Evolutionary conservation across 2,888 invertebrate species (phyloP), one percentile per base, ranked within the genome.

Genomic region (Cepaea hortensis): DNA sequence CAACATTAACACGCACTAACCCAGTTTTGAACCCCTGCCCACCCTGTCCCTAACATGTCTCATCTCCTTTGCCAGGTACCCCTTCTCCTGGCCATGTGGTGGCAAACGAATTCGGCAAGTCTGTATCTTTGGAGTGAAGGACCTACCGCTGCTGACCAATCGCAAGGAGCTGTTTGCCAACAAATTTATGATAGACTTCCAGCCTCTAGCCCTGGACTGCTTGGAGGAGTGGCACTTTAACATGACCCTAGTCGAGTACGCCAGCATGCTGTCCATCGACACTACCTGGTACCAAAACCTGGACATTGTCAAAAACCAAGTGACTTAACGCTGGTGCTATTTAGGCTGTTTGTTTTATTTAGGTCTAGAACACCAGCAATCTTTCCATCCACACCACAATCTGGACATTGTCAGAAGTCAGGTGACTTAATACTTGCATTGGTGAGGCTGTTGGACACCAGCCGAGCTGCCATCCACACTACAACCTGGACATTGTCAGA

Each of bases 81-180:
- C 90, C 4, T 90, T 90, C 81, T 84, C 88, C 72, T 92, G 89
- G 82, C 91, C 91, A 0, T 93, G 93, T 80, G 20, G 88, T 11
- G 93, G 93, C 0, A 91, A 90, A 77, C 85, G 89, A 15, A 91
- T 92, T 46, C 89, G 92, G 62, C 90, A 90, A 9, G 90, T 93
- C 35, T 93, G 93, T 83, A 90, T 93, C 1, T 93, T 91, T 82
- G 93, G 92, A 0, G 84, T 93, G 3, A 82, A 87, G 3, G 93
- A 93, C 81, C 89, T 91, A 46, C 89, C 89, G 3, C 88, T 90
- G 90, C 88, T 93, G 70, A 87, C 88, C 11, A 85, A 87, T 15
- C 88, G 92, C 4, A 88, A 86, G 50, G 92, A 92, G 82, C 88
- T 93, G 23, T 92, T 93, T 84, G 92, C 91, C 13, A 93, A 93